phyloP scores from a whole-genome alignment of 2,797 vertebrate genomes.

The Florisuga fusca region DNA sequence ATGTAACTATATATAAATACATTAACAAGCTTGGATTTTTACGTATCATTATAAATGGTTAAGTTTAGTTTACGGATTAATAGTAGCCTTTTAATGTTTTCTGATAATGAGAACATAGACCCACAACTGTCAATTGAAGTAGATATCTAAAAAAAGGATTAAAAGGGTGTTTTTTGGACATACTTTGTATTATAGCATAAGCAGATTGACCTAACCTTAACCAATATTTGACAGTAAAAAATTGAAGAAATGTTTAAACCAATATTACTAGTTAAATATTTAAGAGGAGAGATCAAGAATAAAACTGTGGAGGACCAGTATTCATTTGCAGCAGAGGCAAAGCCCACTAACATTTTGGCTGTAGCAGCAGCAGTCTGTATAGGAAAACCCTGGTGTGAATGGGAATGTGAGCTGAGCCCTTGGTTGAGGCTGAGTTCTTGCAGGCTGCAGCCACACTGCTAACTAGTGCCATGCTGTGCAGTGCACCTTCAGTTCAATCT shows the following conservation, averaged over 20 bases:
- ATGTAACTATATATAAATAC: neutral
- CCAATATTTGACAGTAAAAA: neutral
- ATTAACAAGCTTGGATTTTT: neutral
- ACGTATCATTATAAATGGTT: neutral
- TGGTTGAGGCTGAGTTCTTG: neutral
- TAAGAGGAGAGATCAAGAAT: neutral
- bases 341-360: neutral
- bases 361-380: neutral
- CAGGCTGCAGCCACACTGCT: neutral
- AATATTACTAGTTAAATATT: neutral
- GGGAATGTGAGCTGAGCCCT: neutral
- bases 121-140: neutral
- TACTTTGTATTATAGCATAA: neutral
- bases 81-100: slow-evolving; percentile 35
- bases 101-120: slow-evolving; percentile 14
- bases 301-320: neutral
- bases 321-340: neutral
- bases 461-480: neutral
- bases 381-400: neutral
- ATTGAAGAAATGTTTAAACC: neutral
- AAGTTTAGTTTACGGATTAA: neutral
- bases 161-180: neutral
- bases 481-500: neutral
- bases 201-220: neutral
- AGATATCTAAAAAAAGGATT: neutral